Conservation (phyloP, 2,113 vertebrate genomes). For the Nannobrachium achirus region DNA sequence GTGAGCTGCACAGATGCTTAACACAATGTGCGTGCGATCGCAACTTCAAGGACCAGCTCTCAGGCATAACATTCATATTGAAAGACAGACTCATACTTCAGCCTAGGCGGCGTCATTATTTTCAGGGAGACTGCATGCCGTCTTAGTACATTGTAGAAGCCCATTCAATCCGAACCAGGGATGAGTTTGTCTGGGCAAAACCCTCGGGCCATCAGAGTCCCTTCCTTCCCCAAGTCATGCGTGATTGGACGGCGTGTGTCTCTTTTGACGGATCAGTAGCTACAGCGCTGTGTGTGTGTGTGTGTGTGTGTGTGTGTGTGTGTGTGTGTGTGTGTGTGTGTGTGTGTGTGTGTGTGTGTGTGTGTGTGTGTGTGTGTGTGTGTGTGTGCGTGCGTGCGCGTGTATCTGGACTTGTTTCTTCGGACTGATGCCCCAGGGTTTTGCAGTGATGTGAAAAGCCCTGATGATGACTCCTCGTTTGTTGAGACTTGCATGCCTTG, state of each 20-base stretch:
- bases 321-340: no score
- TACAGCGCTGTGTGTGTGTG: slow-evolving; percentile 17
- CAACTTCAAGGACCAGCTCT: neutral
- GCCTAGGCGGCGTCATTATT: neutral
- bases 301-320: no score
- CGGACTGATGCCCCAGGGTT: slow-evolving; percentile 49
- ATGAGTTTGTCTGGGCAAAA: slow-evolving; percentile 23
- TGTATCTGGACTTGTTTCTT: slow-evolving; percentile 47
- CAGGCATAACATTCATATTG: neutral
- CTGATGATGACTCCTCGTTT: slow-evolving; percentile 62
- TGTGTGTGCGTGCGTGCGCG: no score
- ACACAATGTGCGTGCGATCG: neutral
- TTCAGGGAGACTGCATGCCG: neutral
- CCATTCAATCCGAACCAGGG: slow-evolving; percentile 13
- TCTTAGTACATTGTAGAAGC: neutral
- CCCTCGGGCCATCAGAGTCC: slow-evolving; percentile 27
- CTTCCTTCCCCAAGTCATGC: slow-evolving; percentile 34
- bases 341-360: neutral
- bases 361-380: no score
- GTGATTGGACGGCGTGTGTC: slow-evolving; percentile 44
- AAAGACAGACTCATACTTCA: neutral
- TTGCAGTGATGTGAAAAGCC: slow-evolving; percentile 60
- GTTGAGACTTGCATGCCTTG: slow-evolving; percentile 64
- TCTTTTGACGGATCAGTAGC: slow-evolving; percentile 44
- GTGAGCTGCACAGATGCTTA: neutral